Evolutionary conservation across 2,797 vertebrate species (phyloP), one percentile per base, ranked within the genome.

Genomic region (Halcyon leucocephala): DNA sequence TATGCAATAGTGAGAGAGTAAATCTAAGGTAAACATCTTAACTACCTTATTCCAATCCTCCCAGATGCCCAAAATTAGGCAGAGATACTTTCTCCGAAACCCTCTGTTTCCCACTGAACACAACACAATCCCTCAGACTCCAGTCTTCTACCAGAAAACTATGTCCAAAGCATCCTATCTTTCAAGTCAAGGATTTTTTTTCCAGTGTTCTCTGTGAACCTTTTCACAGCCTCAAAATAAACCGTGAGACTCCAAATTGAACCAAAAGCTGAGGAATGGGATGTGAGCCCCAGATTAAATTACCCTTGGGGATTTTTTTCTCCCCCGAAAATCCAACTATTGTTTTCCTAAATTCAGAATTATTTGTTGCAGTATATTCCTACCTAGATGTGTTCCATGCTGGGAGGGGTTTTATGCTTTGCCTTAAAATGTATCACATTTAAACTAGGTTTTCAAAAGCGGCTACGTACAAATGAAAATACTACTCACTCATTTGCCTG

Each of bases 381-480:
- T 57, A 82, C 69, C 39, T 61, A 9, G 3, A 57, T 42, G 25
- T 7, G 8, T 49, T 74, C n/a, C 37, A 3, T 41, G 26, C 58
- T 86, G 20, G 21, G 41, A 89, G 29, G 14, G 5, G 2, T 14
- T 82, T 89, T 83, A 61, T 18, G n/a, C 18, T 86, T 74, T 44
- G 22, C 52, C 48, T 92, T 81, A 51, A 82, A 82, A 90, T 29
- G 26, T 12, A 31, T 82, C 86, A 67, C 28, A 60, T 81, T 81
- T 74, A 88, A 88, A 67, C 65, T 20, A 44, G 12, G 11, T 74
- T 90, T 92, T 82, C 69, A 71, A 8, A 95, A 67, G 46, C 26
- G 42, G 37, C n/a, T 78, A 66, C 1, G 4, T 84, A 83, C 57
- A 90, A 94, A 93, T 94, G 77, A 88, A 96, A 94, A 92, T 78